Evolutionary conservation across 92 coral and sea anemone genomes (phyloP).

Genomic region (Ricordea florida): DNA sequence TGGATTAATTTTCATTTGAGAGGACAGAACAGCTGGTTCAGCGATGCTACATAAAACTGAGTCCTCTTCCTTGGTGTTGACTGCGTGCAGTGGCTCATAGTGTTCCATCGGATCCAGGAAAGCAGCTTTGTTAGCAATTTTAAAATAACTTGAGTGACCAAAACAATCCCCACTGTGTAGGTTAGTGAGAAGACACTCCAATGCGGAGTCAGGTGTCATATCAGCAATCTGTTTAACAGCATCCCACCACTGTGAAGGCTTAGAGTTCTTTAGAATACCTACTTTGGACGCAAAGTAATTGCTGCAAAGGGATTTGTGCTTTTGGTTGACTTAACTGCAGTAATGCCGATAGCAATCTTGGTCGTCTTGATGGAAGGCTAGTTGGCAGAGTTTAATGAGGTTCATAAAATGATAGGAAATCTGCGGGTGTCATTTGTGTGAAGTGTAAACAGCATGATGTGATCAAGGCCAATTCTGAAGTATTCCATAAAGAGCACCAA

Average conservation of each 20-base stretch:
- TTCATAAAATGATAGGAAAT: no score
- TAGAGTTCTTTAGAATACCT: not conserved
- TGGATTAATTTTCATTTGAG: conserved; percentile 6
- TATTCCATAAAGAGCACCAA: no score
- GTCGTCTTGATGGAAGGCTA: no score
- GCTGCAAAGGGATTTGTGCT: not conserved
- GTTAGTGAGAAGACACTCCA: not conserved
- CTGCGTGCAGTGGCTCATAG: not conserved
- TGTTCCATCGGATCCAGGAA: not conserved
- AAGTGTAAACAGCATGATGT: no score
- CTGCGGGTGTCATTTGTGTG: no score
- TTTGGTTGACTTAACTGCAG: no score
- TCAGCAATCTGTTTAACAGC: not conserved
- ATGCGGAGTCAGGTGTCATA: not conserved
- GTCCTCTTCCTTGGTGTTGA: no score
- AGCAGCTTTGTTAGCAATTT: not conserved
- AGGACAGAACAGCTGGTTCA: not conserved
- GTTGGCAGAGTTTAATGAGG: no score
- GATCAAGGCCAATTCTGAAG: no score
- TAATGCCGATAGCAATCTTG: no score
- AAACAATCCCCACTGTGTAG: not conserved
- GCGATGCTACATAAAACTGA: no score
- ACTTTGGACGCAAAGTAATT: not conserved
- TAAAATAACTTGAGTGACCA: not conserved
- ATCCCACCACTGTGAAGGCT: not conserved